Evolutionary conservation across 2,113 vertebrate genomes (phyloP), one percentile per base, ranked within the genome.

Genomic region (Nyctibius bracteatus): DNA sequence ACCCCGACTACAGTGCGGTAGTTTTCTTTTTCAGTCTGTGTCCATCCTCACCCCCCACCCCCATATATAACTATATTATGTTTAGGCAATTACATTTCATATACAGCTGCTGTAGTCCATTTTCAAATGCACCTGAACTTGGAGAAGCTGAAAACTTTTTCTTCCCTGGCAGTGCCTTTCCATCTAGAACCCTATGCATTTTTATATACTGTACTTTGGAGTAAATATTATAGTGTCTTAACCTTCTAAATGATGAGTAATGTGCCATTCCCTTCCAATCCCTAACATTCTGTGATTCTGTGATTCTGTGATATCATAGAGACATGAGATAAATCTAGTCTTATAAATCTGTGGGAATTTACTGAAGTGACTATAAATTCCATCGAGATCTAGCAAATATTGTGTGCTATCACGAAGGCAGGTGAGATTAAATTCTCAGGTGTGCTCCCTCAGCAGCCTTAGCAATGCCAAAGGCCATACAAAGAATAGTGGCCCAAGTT

Each of bases 21-120:
- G 14, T 14, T 3, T 15, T 62, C 46, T 14, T 55, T 68, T 41
- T 17, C n/a, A n/a, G n/a, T n/a, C n/a, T n/a, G n/a, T n/a, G n/a
- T n/a, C n/a, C n/a, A 22, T 6, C 7, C 14, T 2, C 5, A 6
- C 41, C 8, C 5, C 15, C 8, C 2, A 4, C 2, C 25, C 6
- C 7, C 4, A 3, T 25, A 17, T 41, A 27, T 4, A 41, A 33
- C 12, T 22, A 2, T 31, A 12, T 39, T 22, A 22, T 5, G 0
- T 80, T 52, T 67, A 22, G 10, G 30, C 5, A 75, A 6, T 43
- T n/a, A 13, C 33, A 41, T 74, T 57, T 74, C n/a, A 31, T 71
- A 20, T 39, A 21, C 14, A 70, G 31, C 43, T 63, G 27, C n/a
- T 52, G 17, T 59, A 31, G 13, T 61, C 43, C 77, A 5, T 33